phyloP scores from a whole-genome alignment of 1,140 invertebrate species.

The Sinella curviseta region DNA sequence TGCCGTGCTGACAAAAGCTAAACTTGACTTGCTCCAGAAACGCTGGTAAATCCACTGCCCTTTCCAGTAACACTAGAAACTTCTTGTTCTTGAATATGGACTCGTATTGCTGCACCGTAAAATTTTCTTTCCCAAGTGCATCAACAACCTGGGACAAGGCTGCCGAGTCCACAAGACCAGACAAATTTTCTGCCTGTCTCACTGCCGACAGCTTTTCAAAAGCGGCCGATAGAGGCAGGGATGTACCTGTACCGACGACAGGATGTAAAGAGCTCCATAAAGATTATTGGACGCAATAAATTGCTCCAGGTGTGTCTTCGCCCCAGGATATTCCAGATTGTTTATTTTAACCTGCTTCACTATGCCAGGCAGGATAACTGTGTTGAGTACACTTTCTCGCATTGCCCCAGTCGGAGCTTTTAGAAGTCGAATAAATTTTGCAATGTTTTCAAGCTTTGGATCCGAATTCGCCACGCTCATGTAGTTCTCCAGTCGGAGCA shows the following conservation, averaged over 20 bases:
- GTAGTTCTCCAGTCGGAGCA: background rate
- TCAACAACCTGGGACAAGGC: background rate
- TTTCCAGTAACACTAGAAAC: background rate
- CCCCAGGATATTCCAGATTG: background rate
- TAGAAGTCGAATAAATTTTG: background rate
- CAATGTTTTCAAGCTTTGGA: background rate
- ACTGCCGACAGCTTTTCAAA: background rate
- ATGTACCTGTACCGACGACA: background rate
- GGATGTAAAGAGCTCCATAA: background rate
- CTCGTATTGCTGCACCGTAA: background rate
- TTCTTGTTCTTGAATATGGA: background rate
- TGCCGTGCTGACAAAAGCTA: background rate
- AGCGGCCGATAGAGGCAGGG: background rate
- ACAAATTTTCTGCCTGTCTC: no score
- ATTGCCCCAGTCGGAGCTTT: background rate
- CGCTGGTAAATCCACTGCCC: background rate
- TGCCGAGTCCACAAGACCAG: background rate
- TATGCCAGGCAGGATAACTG: background rate
- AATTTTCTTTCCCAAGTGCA: background rate
- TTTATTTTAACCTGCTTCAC: background rate
- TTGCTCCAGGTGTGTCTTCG: background rate
- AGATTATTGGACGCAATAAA: background rate
- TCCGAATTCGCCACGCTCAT: background rate
- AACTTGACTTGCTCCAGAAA: background rate
- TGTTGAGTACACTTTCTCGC: background rate